Base-by-base conservation (phyloP, 2,888 invertebrate species). In the Perizoma flavofasciatum region DNA sequence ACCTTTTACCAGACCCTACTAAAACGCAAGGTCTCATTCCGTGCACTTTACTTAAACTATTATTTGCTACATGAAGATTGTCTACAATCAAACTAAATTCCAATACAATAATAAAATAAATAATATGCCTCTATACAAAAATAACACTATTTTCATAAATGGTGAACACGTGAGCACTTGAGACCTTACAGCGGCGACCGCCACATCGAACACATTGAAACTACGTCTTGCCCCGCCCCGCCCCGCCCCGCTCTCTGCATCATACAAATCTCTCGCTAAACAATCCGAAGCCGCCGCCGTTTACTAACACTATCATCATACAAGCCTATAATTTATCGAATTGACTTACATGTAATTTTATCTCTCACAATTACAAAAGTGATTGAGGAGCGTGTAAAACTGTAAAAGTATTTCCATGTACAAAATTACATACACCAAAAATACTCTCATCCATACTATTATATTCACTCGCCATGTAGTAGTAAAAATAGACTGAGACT, bases 111-210 rank as follows among this genome's bases (percentile, higher is more conserved):
- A 83, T 61, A 55, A 85, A 90, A 90, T 89, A 91, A 90, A 91
- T 90, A 90, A 89, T 90, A 89, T 87, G 86, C 85, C 82, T 89
- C 88, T 90, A 89, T 90, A 90, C 85, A 90, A 89, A 89, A 90
- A 89, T 88, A 89, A 89, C 82, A 82, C 51, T 83, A 85, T 86
- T 85, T 84, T 67, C 54, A 65, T 67, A 83, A 75, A 82, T 81
- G 84, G 84, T 89, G 89, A 91, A 90, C 89, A 90, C 89, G 82
- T 85, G 88, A 89, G 86, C 85, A 81, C 77, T 77, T 74, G 81
- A 79, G 79, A 82, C 77, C 78, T 69, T 72, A 55, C 54, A 71
- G 71, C 79, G 75, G 77, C 72, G 70, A 65, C 67, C 61, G 49
- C 39, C 49, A 39, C 39, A 33, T 9, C 11, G 35, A 7, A 35